Percentiles rank a stretch among this genome's conserved stretches.
phyloP scores from a whole-genome alignment of 2,888 invertebrate genomes.

The Argyra leucocephala region DNA sequence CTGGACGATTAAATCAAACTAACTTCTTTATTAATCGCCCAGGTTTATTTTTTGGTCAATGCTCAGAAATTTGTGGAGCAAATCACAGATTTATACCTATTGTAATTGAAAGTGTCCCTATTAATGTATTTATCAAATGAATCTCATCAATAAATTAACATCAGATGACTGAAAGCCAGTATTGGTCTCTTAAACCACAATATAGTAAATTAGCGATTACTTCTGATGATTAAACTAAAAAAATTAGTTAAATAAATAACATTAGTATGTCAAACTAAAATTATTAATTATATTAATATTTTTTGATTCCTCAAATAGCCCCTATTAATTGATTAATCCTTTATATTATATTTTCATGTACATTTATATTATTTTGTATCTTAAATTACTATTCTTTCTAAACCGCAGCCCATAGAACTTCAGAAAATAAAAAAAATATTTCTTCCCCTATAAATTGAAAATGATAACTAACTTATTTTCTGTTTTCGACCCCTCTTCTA shows the following conservation, averaged over 20 bases:
- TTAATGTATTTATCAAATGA: slow-evolving; percentile 52
- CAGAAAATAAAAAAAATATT: too few species aligned
- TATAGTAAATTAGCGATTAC: slow-evolving; percentile 56
- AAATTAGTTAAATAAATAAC: too few species aligned
- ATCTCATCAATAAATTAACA: slow-evolving; percentile 46
- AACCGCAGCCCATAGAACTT: too few species aligned
- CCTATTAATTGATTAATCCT: slow-evolving; percentile 49
- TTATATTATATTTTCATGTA: slow-evolving; percentile 39
- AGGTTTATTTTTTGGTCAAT: slow-evolving; percentile 63
- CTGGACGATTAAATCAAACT: slow-evolving; percentile 57
- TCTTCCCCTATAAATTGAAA: slow-evolving; percentile 45
- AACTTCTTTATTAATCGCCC: slow-evolving; percentile 53
- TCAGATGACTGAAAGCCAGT: slow-evolving; percentile 62
- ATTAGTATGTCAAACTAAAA: too few species aligned
- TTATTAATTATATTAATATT: slow-evolving; percentile 51
- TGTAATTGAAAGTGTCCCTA: slow-evolving; percentile 51
- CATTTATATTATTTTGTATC: slow-evolving; percentile 47
- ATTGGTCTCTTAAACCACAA: slow-evolving; percentile 60
- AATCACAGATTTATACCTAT: slow-evolving; percentile 75
- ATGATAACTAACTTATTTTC: slow-evolving; percentile 61
- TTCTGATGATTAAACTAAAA: too few species aligned
- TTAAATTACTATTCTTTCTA: too few species aligned
- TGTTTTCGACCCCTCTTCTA: slow-evolving; percentile 55
- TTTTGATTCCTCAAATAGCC: slow-evolving; percentile 61
- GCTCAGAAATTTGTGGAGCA: slow-evolving; percentile 72